Base-by-base conservation (phyloP, 2,797 vertebrate species). In the Tadarida brasiliensis region DNA sequence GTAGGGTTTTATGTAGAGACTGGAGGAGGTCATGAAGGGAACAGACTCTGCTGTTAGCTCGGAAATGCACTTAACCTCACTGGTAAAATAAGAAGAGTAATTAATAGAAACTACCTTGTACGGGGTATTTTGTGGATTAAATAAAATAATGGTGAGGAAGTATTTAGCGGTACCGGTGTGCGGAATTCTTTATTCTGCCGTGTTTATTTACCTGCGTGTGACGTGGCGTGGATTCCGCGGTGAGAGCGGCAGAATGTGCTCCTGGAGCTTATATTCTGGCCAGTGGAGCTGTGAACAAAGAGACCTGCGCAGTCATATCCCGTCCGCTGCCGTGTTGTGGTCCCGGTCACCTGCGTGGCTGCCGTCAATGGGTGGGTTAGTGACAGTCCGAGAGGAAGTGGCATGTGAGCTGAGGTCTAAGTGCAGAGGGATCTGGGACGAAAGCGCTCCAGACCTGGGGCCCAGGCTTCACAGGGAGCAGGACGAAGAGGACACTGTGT, bases 141-240 rank as follows among this genome's bases (percentile, higher is more conserved):
- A 81, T 74, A 65, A 88, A 74, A 71, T 59, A 63, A 73, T 81
- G 35, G 44, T 17, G 49, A 51, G 39, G 28, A 84, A 89, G 26
- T 81, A 63, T 87, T 91, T 85, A 87, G 67, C 30, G 54, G 51
- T 65, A 78, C 47, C 90, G 59, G 57, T 17, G 4, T 20, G 19
- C 88, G 80, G 76, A 86, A 78, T 59, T 54, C 80, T 76, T 92
- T 83, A 88, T 97, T 90, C 57, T 77, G 30, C 92, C 35, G 30
- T 93, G 82, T 39, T 92, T 77, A 78, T 92, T 87, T 85, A 44
- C 28, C 49, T 44, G 11, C 26, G 11, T n/a, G 22, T 30, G 11
- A 63, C 49, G 44, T 51, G 16, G 56, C 11, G 16, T 74, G 24
- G 51, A 47, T 90, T 90, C 44, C 28, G 3, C 1, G 4, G 33